Conservation (phyloP, 2,888 invertebrate genomes). For the Melanostoma scalare region DNA sequence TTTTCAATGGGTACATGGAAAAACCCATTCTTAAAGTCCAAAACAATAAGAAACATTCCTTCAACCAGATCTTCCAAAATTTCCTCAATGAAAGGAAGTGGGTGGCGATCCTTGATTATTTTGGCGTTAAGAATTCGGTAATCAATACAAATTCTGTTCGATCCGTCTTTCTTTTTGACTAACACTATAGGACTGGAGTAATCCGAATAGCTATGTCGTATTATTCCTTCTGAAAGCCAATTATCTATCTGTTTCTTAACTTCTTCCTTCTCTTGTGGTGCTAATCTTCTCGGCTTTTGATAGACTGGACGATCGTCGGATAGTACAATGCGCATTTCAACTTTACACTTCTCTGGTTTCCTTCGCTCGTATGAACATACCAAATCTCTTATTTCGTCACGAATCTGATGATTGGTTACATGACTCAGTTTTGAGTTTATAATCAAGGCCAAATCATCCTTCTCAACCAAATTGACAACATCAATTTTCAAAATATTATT, state of each 20-base stretch:
- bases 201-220: too few relatives aligned
- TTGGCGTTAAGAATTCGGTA: conserved; percentile 43
- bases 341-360: conserved; percentile 25
- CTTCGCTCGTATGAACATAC: conserved; percentile 2
- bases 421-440: background rate
- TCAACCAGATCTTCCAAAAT: too few relatives aligned
- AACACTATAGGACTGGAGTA: conserved; percentile 75
- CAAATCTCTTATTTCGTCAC: conserved; percentile 4
- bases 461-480: conserved; percentile 18
- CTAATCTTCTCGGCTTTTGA: too few relatives aligned
- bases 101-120: conserved; percentile 20
- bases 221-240: conserved; percentile 76
- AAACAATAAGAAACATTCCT: background rate
- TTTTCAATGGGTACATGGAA: conserved; percentile 37
- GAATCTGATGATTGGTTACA: background rate
- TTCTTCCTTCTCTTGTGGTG: conserved; percentile 37
- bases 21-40: conserved; percentile 48
- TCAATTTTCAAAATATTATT: conserved; percentile 32
- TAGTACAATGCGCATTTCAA: conserved; percentile 20
- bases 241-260: conserved; percentile 75
- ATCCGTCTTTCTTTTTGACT: conserved; percentile 73
- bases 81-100: conserved; percentile 51
- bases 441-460: background rate
- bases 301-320: too few relatives aligned
- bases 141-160: conserved; percentile 69